Percentiles rank a stretch among this genome's conserved stretches.
phyloP scores from a whole-genome alignment of 2,888 invertebrate species.

The Andrena praecox region DNA sequence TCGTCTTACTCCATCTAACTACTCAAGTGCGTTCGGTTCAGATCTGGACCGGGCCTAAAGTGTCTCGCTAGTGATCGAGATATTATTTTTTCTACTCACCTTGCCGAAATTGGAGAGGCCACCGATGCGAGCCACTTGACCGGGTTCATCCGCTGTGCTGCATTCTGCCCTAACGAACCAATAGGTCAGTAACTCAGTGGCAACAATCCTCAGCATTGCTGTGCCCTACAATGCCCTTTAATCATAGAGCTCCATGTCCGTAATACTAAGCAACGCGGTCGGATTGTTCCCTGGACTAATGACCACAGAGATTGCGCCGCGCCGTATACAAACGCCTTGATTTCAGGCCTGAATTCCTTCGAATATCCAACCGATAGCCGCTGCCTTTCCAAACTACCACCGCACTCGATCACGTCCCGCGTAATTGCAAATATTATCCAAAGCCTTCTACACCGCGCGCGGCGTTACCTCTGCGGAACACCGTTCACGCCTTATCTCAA shows the following conservation, averaged over 20 bases:
- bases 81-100: slow-evolving; percentile 83
- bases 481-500: no score
- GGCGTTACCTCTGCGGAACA: no score
- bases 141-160: slow-evolving; percentile 88
- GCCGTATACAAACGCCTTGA: slow-evolving; percentile 47
- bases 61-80: neutral
- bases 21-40: no score
- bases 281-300: slow-evolving; percentile 42
- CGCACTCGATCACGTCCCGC: neutral
- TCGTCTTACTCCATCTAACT: no score
- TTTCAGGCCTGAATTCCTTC: slow-evolving; percentile 16
- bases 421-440: neutral
- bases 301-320: slow-evolving; percentile 29
- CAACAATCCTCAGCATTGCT: slow-evolving; percentile 76
- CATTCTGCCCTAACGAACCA: slow-evolving; percentile 88
- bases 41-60: no score
- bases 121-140: slow-evolving; percentile 87
- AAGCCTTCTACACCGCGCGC: neutral
- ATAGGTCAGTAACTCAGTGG: slow-evolving; percentile 83
- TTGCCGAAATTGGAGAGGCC: slow-evolving; percentile 88
- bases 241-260: slow-evolving; percentile 57
- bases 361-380: slow-evolving; percentile 1
- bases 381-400: neutral
- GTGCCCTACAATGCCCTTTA: slow-evolving; percentile 70
- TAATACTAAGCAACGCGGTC: slow-evolving; percentile 50